Conservation (phyloP, 30 jellyfish, hydroid and myxozoan genomes). For the Aurelia coerulea region DNA sequence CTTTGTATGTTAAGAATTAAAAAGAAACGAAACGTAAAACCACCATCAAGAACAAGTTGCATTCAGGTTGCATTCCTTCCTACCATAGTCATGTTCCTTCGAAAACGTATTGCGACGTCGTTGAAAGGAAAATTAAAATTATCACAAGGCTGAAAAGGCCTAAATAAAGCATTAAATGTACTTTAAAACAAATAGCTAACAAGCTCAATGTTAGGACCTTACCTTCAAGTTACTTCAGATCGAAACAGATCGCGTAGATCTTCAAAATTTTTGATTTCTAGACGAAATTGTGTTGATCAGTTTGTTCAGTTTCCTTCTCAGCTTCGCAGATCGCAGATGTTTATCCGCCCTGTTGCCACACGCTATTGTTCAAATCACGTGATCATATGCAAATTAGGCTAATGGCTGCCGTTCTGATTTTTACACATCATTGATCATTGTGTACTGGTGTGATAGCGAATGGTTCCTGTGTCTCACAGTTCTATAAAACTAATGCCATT, state of each 20-base stretch:
- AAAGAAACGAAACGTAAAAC: too few relatives aligned
- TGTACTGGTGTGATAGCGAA: background rate
- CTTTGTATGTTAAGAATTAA: conserved; percentile 5
- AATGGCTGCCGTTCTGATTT: conserved; percentile 34
- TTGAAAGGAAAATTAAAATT: too few relatives aligned
- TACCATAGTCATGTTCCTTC: background rate
- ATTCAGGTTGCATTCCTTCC: background rate
- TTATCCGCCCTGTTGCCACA: conserved; percentile 84
- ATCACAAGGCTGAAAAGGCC: background rate
- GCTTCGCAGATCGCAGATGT: conserved; percentile 35
- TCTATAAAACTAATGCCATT: too few relatives aligned
- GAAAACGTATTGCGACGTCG: background rate
- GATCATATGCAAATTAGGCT: conserved; percentile 63
- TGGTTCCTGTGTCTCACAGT: too few relatives aligned
- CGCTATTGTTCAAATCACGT: conserved; percentile 72
- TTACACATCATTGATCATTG: background rate
- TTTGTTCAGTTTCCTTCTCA: conserved; percentile 15
- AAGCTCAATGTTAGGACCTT: conserved; percentile 3
- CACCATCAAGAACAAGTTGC: too few relatives aligned
- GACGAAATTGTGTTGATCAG: conserved; percentile 15
- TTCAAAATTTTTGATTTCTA: background rate
- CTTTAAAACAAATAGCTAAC: background rate
- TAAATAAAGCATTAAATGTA: background rate
- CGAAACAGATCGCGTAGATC: background rate
- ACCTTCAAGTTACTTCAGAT: conserved; percentile 13